phyloP scores from a whole-genome alignment of 1,140 invertebrate species.

The Drosophila orosa region DNA sequence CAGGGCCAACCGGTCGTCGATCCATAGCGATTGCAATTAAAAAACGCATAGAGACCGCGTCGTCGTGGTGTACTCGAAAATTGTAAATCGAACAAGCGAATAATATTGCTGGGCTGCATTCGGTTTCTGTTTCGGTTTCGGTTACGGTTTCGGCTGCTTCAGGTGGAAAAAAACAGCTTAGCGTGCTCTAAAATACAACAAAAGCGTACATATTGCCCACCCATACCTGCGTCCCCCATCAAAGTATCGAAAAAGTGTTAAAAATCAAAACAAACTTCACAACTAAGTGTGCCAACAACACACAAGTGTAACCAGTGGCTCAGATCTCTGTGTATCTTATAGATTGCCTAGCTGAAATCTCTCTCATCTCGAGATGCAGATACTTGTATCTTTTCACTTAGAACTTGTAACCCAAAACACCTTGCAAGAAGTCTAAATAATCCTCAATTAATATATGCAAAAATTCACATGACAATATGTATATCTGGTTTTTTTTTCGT shows the following conservation, averaged over 20 bases:
- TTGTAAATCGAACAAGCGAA: constrained; percentile 37
- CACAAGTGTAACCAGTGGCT: constrained; percentile 52
- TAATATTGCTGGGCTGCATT: constrained; percentile 48
- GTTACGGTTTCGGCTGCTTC: constrained; percentile 7
- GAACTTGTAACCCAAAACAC: not conserved
- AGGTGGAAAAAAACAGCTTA: constrained; percentile 79
- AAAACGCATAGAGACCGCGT: constrained; percentile 47
- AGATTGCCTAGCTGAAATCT: not conserved
- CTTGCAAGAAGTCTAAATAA: constrained; percentile 8
- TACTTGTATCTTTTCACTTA: constrained; percentile 2
- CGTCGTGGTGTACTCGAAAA: constrained; percentile 38
- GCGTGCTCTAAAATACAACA: constrained; percentile 54
- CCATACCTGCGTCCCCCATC: constrained; percentile 25
- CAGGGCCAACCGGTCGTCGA: constrained; percentile 77
- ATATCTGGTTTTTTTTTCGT: constrained; percentile 52
- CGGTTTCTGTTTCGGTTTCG: constrained; percentile 20
- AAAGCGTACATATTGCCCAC: constrained; percentile 22
- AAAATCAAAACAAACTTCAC: constrained; percentile 82
- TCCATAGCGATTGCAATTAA: constrained; percentile 76
- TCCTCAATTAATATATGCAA: constrained; percentile 54
- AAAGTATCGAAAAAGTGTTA: constrained; percentile 68
- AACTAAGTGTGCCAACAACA: constrained; percentile 77
- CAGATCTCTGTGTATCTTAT: constrained; percentile 3
- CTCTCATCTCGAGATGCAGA: constrained; percentile 12
- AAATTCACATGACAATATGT: constrained; percentile 60